Base-by-base conservation (phyloP, 1,140 invertebrate species). In the Drosophila kohkoa region DNA sequence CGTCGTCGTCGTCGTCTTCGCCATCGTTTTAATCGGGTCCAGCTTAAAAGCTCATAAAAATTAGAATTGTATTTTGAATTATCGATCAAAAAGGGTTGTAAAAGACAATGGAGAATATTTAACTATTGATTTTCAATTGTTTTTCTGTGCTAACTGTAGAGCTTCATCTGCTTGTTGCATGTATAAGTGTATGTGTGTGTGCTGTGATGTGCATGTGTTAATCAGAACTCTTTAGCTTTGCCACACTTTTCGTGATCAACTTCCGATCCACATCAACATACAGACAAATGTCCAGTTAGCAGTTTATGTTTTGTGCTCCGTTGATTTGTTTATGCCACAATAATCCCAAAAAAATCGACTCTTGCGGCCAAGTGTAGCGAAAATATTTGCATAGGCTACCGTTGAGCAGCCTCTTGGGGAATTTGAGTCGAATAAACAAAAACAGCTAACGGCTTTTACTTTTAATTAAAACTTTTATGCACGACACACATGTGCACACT, bases 341-440 rank as follows among this genome's bases (percentile, higher is more conserved):
- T 15, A 65, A 32, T 25, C 38, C 25, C 41, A 63, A 43, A 49
- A 65, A 30, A 54, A 41, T 38, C 45, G 16, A 57, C 3, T 15
- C 64, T 15, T 54, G 25, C 3, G 41, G 41, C 41, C 41, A 57
- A 74, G 55, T 58, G 64, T 62, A 55, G 55, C 54, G 49, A 68
- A 71, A 88, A 88, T 88, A 82, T 88, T 88, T 77, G 79, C 80
- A 51, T 65, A 79, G 83, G 83, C 82, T 86, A 73, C 82, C 86
- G 82, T 82, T 70, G 52, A 43, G 46, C 28, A 55, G 68, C 51
- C 25, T 45, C 11, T 62, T 6, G 13, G 43, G 58, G 66, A 75
- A 64, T 65, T 77, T 16, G 52, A 62, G 38, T 60, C 35, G 63
- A 38, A 68, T 86, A 80, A 85, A 83, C 77, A 81, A 59, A 68